Conservation (phyloP, 2,888 invertebrate species). For the Iselma pallidipennis region DNA sequence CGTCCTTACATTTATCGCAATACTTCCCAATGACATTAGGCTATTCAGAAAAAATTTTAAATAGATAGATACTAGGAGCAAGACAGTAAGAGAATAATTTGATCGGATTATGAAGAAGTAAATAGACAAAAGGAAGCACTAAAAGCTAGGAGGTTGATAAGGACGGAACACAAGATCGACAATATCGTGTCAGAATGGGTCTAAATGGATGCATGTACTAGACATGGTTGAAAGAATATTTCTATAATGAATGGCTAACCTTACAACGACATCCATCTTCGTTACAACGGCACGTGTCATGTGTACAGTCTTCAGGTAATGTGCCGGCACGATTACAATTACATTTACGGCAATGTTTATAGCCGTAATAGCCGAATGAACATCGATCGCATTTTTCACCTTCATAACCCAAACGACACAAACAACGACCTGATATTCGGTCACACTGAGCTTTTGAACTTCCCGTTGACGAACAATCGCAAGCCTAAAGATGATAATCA, state of each 20-base stretch:
- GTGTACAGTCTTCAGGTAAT: slow-evolving; percentile 47
- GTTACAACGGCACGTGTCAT: slow-evolving; percentile 72
- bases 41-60: slow-evolving; percentile 54
- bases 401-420: slow-evolving; percentile 73
- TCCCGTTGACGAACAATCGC: slow-evolving; percentile 76
- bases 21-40: slow-evolving; percentile 80
- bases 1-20: slow-evolving; percentile 81
- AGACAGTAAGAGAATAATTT: slow-evolving; percentile 3
- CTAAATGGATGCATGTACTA: not conserved
- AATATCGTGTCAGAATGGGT: not conserved
- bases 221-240: not conserved
- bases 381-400: slow-evolving; percentile 83
- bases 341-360: slow-evolving; percentile 85
- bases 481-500: slow-evolving; percentile 54
- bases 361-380: slow-evolving; percentile 84
- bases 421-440: slow-evolving; percentile 70
- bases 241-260: no score
- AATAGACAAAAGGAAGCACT: not conserved
- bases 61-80: not conserved
- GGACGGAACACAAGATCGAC: not conserved
- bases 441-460: slow-evolving; percentile 71
- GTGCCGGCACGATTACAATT: slow-evolving; percentile 80
- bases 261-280: slow-evolving; percentile 90
- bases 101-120: not conserved
- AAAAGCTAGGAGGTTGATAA: not conserved